These are phyloP conservation scores for Frankliniella fusca DNA, from an alignment of 2,888 invertebrate species.

Conservation along the genomic window DNA sequence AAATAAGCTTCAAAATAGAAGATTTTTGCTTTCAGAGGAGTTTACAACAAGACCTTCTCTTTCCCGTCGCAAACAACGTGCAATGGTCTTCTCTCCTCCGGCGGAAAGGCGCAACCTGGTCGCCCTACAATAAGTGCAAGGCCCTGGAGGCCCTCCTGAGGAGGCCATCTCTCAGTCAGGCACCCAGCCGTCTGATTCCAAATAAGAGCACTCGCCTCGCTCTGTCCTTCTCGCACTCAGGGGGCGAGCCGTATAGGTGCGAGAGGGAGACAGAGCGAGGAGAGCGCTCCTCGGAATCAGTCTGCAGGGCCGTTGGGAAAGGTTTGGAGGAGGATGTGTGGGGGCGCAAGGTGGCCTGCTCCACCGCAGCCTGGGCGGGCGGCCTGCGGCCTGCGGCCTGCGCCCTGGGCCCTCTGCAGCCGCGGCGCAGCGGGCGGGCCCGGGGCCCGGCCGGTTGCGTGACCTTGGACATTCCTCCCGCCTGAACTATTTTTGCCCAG, in stretches of 20 bases:
- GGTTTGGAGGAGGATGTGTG: background rate
- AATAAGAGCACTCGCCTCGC: too few relatives aligned
- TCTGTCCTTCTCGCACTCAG: background rate
- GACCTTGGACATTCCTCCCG: slow-evolving; percentile 5
- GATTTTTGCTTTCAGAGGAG: too few relatives aligned
- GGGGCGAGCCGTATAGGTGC: background rate
- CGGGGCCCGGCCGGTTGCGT: background rate
- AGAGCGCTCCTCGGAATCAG: background rate
- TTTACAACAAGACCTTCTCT: too few relatives aligned
- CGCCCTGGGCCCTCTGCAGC: background rate
- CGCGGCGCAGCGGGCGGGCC: background rate
- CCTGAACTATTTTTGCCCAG: background rate
- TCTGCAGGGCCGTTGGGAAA: background rate
- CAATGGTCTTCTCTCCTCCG: too few relatives aligned
- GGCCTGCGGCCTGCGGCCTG: background rate
- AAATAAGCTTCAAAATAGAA: too few relatives aligned
- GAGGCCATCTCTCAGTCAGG: too few relatives aligned
- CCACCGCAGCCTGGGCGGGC: background rate
- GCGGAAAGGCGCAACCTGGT: too few relatives aligned
- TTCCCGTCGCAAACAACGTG: too few relatives aligned
- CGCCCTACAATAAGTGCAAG: too few relatives aligned
- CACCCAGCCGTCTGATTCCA: too few relatives aligned
- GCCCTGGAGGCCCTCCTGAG: too few relatives aligned
- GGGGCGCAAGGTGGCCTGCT: background rate
- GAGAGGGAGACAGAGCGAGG: background rate